Conservation (phyloP, 2,797 vertebrate genomes). For the Spinibarbus caldwelli region DNA sequence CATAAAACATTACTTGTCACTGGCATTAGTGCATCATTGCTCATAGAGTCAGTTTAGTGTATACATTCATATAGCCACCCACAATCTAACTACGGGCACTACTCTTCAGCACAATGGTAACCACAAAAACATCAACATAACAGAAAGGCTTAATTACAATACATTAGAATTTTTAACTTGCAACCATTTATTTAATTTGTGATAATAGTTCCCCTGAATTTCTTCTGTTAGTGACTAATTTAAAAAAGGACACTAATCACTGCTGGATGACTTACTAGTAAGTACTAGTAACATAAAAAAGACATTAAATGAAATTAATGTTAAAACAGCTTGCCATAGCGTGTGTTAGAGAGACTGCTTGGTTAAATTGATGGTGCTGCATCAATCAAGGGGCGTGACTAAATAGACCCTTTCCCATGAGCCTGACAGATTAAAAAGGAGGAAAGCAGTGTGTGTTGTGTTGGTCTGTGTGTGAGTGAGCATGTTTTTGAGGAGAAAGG, state of each 20-base stretch:
- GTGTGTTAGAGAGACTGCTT: slow-evolving; percentile 34
- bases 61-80: background rate
- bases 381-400: slow-evolving; percentile 56
- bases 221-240: background rate
- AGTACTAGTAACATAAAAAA: background rate
- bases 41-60: no score
- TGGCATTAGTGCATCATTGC: background rate
- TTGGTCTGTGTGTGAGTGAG: background rate
- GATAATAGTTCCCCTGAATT: background rate
- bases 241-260: background rate
- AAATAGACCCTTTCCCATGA: slow-evolving; percentile 51
- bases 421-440: slow-evolving; percentile 53
- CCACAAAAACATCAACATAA: background rate
- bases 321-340: slow-evolving; percentile 6
- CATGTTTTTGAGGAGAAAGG: slow-evolving; percentile 18
- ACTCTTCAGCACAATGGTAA: background rate
- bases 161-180: background rate
- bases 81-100: background rate
- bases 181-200: background rate
- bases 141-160: no score
- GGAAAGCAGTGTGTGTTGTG: slow-evolving; percentile 23
- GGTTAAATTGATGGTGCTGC: slow-evolving; percentile 56
- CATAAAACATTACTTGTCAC: background rate
- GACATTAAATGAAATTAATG: no score
- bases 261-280: background rate